Percentiles rank a stretch among this genome's conserved stretches.
Evolutionary conservation across 2,888 invertebrate genomes (phyloP).

Genomic region (Melieria crassipennis): DNA sequence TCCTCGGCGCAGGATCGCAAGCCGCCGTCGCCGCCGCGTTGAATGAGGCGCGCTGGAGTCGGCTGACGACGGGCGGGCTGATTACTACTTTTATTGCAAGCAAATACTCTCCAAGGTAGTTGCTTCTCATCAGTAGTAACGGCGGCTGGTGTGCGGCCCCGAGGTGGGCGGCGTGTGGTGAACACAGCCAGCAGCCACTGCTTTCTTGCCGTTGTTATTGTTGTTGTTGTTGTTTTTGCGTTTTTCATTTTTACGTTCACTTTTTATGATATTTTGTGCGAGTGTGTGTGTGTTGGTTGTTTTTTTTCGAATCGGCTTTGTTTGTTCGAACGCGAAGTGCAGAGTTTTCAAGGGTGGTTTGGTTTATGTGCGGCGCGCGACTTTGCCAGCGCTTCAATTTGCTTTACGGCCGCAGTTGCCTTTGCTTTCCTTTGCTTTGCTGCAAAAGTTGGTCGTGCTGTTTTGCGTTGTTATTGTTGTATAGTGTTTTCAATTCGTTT

Average conservation of each 20-base stretch:
- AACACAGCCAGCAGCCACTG: neutral
- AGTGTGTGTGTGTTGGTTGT: neutral
- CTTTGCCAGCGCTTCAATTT: conserved; percentile 44
- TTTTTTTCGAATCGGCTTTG: conserved; percentile 23
- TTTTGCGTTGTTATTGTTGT: conserved; percentile 35
- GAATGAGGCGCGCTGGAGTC: conserved; percentile 1
- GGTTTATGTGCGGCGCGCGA: conserved; percentile 49
- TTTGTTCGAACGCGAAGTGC: conserved; percentile 51
- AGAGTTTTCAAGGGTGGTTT: conserved; percentile 60
- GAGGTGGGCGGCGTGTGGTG: conserved; percentile 10
- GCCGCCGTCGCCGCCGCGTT: conserved; percentile 9
- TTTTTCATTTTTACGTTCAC: conserved; percentile 3
- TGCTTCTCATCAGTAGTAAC: conserved; percentile 40
- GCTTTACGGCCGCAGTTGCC: conserved; percentile 41
- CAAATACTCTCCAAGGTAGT: conserved; percentile 59
- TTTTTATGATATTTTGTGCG: neutral
- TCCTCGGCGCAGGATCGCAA: conserved; percentile 4
- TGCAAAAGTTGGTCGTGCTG: conserved; percentile 37
- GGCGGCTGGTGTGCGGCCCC: neutral
- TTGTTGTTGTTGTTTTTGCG: conserved; percentile 21
- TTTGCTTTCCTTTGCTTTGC: conserved; percentile 20
- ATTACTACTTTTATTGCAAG: conserved; percentile 66
- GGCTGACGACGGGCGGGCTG: conserved; percentile 48
- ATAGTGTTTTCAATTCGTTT: conserved; percentile 31
- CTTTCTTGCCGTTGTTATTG: conserved; percentile 16